Evolutionary conservation across 2,797 vertebrate species (phyloP), one percentile per base, ranked within the genome.

Genomic region (Varecia variegata): DNA sequence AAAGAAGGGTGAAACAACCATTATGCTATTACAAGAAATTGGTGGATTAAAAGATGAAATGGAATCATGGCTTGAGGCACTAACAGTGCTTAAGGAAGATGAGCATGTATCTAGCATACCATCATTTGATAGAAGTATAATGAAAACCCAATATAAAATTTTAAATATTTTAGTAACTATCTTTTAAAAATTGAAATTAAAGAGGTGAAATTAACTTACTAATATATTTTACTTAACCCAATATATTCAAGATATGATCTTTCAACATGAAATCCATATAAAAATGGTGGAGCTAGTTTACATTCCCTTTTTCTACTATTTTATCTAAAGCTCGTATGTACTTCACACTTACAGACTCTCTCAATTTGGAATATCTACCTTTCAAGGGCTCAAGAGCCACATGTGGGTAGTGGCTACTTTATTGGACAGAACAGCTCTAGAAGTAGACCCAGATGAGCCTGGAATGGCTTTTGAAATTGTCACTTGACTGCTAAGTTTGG

Each of bases 281-380:
- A 90, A 94, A 89, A 87, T 45, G 79, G 73, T 21, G 79, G 35
- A 93, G 23, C 83, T 65, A 79, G 3, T 73, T 73, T 83, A 74
- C 1, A 54, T 43, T 67, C 12, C n/a, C 40, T 52, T 68, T 38
- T 30, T 21, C 32, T 71, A 45, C 14, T 62, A n/a, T 70, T 12
- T 89, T 90, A 70, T 65, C 30, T 50, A 77, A 80, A 92, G 21
- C 5, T 5, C 30, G 3, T n/a, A 25, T 14, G 14, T 35, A 47
- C 50, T 77, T 27, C 62, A 74, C 7, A 56, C 23, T 82, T 50
- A 79, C 3, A 50, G 30, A 27, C 0, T 30, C 60, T 35, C 4
- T 87, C 56, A 38, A 6, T 54, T 25, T 89, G 45, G 17, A 73
- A 2, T 38, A 60, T 7, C 3, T 7, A 12, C 4, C 38, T 65